Conservation (phyloP, 2,113 vertebrate genomes). For the Dipodomys ordii region DNA sequence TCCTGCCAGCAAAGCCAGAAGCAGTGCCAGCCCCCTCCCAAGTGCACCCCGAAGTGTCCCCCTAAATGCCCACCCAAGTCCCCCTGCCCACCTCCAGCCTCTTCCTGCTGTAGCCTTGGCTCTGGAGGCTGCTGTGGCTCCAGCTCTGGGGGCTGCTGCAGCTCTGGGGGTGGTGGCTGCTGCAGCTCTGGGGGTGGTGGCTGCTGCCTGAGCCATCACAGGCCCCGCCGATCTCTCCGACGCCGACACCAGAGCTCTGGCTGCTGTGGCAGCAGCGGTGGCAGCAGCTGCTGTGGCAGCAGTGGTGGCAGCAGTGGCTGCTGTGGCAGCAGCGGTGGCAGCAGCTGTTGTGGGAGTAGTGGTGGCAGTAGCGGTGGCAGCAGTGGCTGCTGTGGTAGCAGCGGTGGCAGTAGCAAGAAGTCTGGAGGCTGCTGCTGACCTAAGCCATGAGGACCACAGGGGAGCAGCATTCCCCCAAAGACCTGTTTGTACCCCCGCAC, state of each 20-base stretch:
- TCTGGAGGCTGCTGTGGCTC: slow-evolving; percentile 41
- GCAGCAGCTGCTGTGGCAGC: background rate
- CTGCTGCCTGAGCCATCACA: slow-evolving; percentile 68
- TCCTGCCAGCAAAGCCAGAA: slow-evolving; percentile 77
- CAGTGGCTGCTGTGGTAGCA: background rate
- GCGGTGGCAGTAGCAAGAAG: background rate
- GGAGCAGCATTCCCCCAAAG: rapidly evolving
- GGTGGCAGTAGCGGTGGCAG: background rate
- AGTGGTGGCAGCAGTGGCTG: background rate
- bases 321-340: rapidly evolving
- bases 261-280: background rate
- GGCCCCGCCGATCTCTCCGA: background rate
- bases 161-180: slow-evolving; percentile 51
- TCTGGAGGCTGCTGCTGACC: slow-evolving; percentile 60
- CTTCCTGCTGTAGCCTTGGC: slow-evolving; percentile 49
- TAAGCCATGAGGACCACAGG: background rate
- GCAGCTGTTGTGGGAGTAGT: background rate
- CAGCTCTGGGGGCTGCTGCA: slow-evolving; percentile 45
- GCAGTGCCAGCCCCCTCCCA: slow-evolving; percentile 69
- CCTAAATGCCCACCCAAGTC: slow-evolving; percentile 42
- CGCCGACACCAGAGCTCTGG: background rate
- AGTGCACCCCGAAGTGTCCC: slow-evolving; percentile 34
- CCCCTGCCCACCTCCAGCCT: background rate
- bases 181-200: slow-evolving; percentile 34
- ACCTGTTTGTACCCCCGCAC: too few relatives aligned